Evolutionary conservation across 2,113 vertebrate genomes (phyloP), one percentile per base, ranked within the genome.

Genomic region (Protomyctophum bolini): DNA sequence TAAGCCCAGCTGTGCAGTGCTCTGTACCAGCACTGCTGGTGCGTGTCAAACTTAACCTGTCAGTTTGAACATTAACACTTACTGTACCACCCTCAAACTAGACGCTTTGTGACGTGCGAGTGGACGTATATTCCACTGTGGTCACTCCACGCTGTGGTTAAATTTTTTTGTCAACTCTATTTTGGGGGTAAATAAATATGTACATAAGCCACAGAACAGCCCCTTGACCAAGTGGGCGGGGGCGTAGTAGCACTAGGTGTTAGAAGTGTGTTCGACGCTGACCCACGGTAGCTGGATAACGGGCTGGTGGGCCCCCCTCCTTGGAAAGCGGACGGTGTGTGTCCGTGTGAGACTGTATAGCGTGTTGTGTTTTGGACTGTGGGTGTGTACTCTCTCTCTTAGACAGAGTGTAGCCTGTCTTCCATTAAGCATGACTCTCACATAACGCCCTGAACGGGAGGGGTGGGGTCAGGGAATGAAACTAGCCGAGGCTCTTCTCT

Each of bases 361-460:
- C 33, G 80, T 87, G 82, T 88, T 78, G 79, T 80, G 77, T 85
- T 74, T 80, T 60, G 72, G 77, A 72, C 66, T 79, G 77, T 84
- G 86, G 83, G 83, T 72, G 87, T 83, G 68, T 14, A 41, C 60
- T n/a, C 41, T 21, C 41, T 21, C 21, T 65, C 64, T 64, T 57
- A 76, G 50, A 91, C 86, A 91, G 81, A 83, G 66, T 59, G 28
- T 10, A 4, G 71, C 60, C 75, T 90, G 87, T 91, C 62, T 87
- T 72, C 65, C 46, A 8, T 66, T 66, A 71, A 66, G 50, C 63
- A 79, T 64, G n/a, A 49, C 59, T 3, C 46, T 33, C 67, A 70
- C 52, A 60, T 72, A 72, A 6, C 14, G 58, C 51, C 28, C 4
- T 41, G 14, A 4, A 61, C 9, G n/a, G 33, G 41, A 21, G 51